Evolutionary conservation across 1,140 invertebrate species (phyloP), one percentile per base, ranked within the genome.

Genomic region (Phenacoccus solenopsis): DNA sequence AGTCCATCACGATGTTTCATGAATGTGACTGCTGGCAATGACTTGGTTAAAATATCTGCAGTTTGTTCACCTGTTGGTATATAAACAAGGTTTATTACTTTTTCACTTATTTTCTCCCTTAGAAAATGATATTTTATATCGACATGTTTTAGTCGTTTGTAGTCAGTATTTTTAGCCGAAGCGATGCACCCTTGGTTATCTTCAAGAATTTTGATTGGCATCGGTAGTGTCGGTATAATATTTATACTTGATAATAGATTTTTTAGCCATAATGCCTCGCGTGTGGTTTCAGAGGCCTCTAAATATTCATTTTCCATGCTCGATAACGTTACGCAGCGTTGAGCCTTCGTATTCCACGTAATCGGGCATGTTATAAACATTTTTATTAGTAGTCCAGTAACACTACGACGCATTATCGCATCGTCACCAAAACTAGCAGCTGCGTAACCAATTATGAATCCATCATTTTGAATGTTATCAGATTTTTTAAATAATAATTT

Each of bases 271-370:
- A 38, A 4, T 9, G 24, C 21, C 20, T 69, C 70, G 9, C 13
- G 3, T 16, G 38, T 22, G 1, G 59, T 21, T 24, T 73, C 49
- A 73, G n/a, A 13, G 73, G 72, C 10, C 22, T 78, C 76, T 16
- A 79, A 72, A 71, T 78, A 81, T 59, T 81, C 79, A 0, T 78
- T 75, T 69, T 80, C 78, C 7, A 75, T 75, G 20, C 76, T 78
- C 25, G 75, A 80, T 9, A 79, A 25, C 24, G 78, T 74, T 12
- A 78, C 75, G 70, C 71, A 73, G n/a, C 9, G 67, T 73, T 80
- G 78, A 72, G 75, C 75, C 32, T 73, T 72, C 5, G 67, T 27
- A 0, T 16, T 20, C 68, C 71, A 71, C 10, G 49, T 13, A 61
- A 38, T 56, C 3, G 16, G 16, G 20, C 5, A 5, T 13, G n/a